Conservation (phyloP, 1,140 invertebrate genomes). For the Chelonus insularis region DNA sequence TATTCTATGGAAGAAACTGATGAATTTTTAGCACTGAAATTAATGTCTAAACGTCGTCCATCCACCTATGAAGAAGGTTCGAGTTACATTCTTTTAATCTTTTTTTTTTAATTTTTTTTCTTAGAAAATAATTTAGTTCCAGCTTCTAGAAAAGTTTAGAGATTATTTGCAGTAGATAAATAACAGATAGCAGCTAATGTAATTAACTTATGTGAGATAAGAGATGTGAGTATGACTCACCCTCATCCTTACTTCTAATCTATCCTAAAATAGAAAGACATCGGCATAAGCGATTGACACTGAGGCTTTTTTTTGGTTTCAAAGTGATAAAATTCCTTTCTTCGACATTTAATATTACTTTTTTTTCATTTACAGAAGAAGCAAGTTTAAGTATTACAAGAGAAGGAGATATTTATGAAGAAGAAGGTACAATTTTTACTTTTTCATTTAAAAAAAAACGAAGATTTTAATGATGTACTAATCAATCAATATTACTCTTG, state of each 20-base stretch:
- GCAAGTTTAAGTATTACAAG: conserved; percentile 64
- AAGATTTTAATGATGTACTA: not conserved
- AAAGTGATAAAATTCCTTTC: not conserved
- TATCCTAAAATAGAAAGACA: conserved; percentile 45
- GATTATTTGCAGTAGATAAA: conserved; percentile 17
- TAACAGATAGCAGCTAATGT: conserved; percentile 1
- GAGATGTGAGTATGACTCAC: conserved; percentile 31
- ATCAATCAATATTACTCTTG: too few relatives aligned
- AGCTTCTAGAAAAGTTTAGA: conserved; percentile 16
- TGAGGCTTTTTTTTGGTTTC: conserved; percentile 1
- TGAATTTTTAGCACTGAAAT: conserved; percentile 65
- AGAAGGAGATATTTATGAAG: conserved; percentile 60
- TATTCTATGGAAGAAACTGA: conserved; percentile 58
- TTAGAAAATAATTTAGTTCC: conserved; percentile 13
- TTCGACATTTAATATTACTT: conserved; percentile 10
- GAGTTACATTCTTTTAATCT: conserved; percentile 23
- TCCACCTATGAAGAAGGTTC: conserved; percentile 70
- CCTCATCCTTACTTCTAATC: conserved; percentile 2
- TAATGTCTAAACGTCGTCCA: conserved; percentile 49
- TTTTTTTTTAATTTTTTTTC: conserved; percentile 22
- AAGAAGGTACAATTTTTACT: conserved; percentile 45
- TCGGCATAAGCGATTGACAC: conserved; percentile 37
- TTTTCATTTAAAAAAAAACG: conserved; percentile 1
- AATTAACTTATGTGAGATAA: conserved; percentile 11
- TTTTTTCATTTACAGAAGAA: conserved; percentile 57